A percentile compares a stretch with the other conserved stretches of the same genome.
Conservation (phyloP, 2,888 invertebrate genomes). For the Cyrtodaria siliqua region DNA sequence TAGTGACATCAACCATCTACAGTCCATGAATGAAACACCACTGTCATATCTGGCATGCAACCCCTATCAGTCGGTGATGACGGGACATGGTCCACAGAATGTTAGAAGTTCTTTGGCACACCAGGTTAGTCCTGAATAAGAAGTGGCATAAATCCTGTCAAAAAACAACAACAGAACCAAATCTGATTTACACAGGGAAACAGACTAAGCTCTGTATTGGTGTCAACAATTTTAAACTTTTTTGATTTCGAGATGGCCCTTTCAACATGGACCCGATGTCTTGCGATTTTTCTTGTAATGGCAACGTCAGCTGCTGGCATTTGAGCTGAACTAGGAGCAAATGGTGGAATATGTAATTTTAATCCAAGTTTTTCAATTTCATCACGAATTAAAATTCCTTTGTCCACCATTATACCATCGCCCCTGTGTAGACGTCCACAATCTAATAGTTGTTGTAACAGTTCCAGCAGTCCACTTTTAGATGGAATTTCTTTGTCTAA, state of each 20-base stretch:
- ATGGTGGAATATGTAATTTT: constrained; percentile 34
- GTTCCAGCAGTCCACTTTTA: constrained; percentile 32
- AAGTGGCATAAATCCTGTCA: constrained; percentile 37
- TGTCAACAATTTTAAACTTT: constrained; percentile 44
- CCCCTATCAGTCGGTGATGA: constrained; percentile 1
- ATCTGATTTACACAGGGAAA: constrained; percentile 37
- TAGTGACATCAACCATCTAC: constrained; percentile 7
- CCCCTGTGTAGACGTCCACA: constrained; percentile 13
- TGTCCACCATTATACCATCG: constrained; percentile 52
- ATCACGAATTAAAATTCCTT: constrained; percentile 33
- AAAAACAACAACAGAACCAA: constrained; percentile 37
- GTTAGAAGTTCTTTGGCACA: not conserved
- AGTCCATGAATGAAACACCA: not conserved
- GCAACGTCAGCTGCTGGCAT: constrained; percentile 34
- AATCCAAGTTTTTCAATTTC: constrained; percentile 34
- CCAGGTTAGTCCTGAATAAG: constrained; percentile 30
- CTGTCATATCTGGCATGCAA: constrained; percentile 5
- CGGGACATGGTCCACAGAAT: constrained; percentile 9
- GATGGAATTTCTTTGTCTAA: constrained; percentile 50
- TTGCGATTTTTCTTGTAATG: constrained; percentile 37
- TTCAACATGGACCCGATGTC: constrained; percentile 46
- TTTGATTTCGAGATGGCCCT: constrained; percentile 30
- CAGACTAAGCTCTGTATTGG: constrained; percentile 11
- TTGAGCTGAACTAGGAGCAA: constrained; percentile 24
- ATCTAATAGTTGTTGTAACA: constrained; percentile 24